Percentiles rank a stretch among this genome's conserved stretches.
These are phyloP conservation scores for Volucella inflata DNA, from an alignment of 2,888 invertebrate genomes.

Conservation along the genomic window DNA sequence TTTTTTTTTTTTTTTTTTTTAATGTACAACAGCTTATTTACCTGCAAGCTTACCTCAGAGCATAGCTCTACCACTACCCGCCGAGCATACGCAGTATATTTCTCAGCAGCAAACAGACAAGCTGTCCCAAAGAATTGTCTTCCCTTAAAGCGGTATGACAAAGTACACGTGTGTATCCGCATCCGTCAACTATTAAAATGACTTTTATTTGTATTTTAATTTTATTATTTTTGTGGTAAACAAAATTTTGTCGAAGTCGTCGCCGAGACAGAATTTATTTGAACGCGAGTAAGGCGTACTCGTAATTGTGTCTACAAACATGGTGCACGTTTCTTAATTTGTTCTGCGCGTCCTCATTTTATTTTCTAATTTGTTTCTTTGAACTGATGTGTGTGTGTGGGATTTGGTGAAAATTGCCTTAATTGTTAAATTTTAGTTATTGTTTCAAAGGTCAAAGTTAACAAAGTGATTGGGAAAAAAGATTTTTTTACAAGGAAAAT, in stretches of 20 bases:
- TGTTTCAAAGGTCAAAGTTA: too few species aligned
- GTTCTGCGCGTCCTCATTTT: background rate
- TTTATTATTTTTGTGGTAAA: conserved; percentile 6
- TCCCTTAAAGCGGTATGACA: background rate
- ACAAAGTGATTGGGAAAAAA: too few species aligned
- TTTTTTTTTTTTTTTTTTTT: background rate
- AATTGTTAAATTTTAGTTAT: too few species aligned
- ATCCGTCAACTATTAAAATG: conserved; percentile 5
- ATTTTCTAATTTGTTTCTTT: too few species aligned
- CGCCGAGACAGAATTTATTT: background rate
- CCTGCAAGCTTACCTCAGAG: background rate
- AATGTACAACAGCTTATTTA: conserved; percentile 2
- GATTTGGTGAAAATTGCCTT: too few species aligned
- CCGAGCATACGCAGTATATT: background rate
- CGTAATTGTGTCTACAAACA: conserved; percentile 12
- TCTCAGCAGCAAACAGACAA: conserved; percentile 1
- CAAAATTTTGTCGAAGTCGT: conserved; percentile 2
- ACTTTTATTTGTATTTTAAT: background rate
- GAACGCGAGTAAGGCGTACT: conserved; percentile 4
- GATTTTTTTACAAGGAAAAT: too few species aligned
- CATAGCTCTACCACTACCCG: too few species aligned
- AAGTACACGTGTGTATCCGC: conserved; percentile 13
- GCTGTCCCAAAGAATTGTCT: background rate
- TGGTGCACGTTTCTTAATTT: background rate
- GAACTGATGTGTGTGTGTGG: too few species aligned